A percentile compares a stretch with the other conserved stretches of the same genome.
Conservation (phyloP, 2,113 vertebrate species). For the Channa maculata region DNA sequence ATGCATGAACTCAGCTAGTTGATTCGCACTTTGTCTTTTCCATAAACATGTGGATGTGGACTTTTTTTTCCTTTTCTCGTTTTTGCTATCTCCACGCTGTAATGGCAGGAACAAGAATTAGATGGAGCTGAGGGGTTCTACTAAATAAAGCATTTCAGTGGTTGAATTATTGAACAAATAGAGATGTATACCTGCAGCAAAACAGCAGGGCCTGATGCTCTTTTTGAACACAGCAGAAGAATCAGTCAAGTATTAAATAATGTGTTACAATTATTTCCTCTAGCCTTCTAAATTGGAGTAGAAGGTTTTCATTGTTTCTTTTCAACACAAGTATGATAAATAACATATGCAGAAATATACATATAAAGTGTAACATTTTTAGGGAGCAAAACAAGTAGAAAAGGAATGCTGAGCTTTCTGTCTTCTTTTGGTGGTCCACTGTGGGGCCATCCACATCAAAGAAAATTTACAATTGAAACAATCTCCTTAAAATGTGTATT, state of each 20-base stretch:
- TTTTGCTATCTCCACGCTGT: conserved; percentile 41
- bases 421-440: no score
- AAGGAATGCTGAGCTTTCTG: no score
- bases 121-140: conserved; percentile 55
- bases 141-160: conserved; percentile 75
- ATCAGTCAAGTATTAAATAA: conserved; percentile 67
- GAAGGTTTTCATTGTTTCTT: conserved; percentile 17
- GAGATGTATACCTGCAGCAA: conserved; percentile 77
- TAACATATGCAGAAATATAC: no score
- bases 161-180: conserved; percentile 80
- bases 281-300: conserved; percentile 17
- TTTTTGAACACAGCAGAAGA: conserved; percentile 57
- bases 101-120: conserved; percentile 62
- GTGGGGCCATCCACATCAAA: no score
- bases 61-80: conserved; percentile 16
- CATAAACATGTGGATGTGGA: conserved; percentile 44
- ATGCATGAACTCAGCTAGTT: conserved; percentile 11
- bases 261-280: conserved; percentile 56
- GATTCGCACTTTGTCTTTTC: conserved; percentile 46
- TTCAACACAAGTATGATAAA: neutral
- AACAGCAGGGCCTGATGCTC: conserved; percentile 49
- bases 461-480: no score
- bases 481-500: no score
- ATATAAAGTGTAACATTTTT: no score
- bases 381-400: no score